phyloP scores from a whole-genome alignment of 2,113 vertebrate genomes.

The Terrapene triunguis region DNA sequence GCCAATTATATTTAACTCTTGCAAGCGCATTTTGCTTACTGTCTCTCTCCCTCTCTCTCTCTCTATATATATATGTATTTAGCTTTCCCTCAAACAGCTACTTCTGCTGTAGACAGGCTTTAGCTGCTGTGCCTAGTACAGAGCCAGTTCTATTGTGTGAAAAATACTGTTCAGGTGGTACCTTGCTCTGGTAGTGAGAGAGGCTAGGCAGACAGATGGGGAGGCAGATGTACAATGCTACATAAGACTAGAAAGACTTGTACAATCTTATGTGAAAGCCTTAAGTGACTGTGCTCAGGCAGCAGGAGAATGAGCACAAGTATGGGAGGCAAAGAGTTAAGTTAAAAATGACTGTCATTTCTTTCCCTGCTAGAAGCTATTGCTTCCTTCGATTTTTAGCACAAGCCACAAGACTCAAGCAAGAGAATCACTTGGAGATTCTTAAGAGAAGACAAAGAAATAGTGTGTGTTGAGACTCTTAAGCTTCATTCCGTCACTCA shows the following conservation, averaged over 20 bases:
- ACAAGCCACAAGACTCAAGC: constrained; percentile 41
- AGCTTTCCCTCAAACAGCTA: background rate
- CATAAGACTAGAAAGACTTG: constrained; percentile 76
- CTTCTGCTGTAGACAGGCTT: constrained; percentile 47
- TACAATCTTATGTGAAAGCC: constrained; percentile 64
- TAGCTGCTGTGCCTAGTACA: background rate
- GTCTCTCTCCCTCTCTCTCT: no score
- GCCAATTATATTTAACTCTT: constrained; percentile 81
- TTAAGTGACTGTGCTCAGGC: constrained; percentile 56
- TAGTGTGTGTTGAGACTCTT: constrained; percentile 69
- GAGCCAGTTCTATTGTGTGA: constrained; percentile 44
- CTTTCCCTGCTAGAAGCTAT: constrained; percentile 47
- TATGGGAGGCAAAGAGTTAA: constrained; percentile 66
- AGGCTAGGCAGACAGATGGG: constrained; percentile 80
- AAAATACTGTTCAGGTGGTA: constrained; percentile 72
- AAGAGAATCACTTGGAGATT: constrained; percentile 63
- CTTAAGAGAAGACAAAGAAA: constrained; percentile 79
- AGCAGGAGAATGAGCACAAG: background rate
- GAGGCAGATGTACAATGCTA: constrained; percentile 81
- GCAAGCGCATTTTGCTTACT: constrained; percentile 14
- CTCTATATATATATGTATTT: background rate
- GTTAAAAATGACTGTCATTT: constrained; percentile 56
- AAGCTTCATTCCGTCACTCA: constrained; percentile 88
- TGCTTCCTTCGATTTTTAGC: constrained; percentile 61
- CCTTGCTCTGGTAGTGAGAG: constrained; percentile 49